Conservation (phyloP, 92 coral and sea anemone species). For the Phenganax marumi region DNA sequence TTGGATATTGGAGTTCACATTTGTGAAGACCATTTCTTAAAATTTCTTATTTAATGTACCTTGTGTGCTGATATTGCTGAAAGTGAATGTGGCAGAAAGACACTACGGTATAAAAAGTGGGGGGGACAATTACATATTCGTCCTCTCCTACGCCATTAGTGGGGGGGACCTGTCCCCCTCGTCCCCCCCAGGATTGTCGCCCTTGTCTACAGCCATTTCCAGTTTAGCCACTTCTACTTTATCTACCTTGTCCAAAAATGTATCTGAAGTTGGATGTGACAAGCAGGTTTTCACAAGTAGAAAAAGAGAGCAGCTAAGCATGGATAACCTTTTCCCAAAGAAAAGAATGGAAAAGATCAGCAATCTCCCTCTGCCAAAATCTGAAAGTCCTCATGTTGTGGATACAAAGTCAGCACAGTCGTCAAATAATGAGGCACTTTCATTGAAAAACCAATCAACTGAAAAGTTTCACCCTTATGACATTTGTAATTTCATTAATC, state of each 20-base stretch:
- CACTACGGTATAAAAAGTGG: no score
- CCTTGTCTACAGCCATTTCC: slow-evolving; percentile 5
- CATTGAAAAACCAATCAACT: slow-evolving; percentile 16
- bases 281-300: slow-evolving; percentile 8
- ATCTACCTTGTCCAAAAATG: no score
- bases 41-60: background rate
- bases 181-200: no score
- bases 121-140: no score
- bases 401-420: no score
- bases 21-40: slow-evolving; percentile 2
- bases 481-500: slow-evolving; percentile 22
- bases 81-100: no score
- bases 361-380: background rate
- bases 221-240: background rate
- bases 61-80: background rate
- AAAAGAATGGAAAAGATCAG: slow-evolving; percentile 25
- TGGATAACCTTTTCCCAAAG: slow-evolving; percentile 37
- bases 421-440: background rate
- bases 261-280: slow-evolving; percentile 8
- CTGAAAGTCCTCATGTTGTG: no score
- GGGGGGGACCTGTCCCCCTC: no score
- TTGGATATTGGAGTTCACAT: background rate
- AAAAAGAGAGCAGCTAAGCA: slow-evolving; percentile 40
- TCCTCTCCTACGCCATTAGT: no score
- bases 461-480: slow-evolving; percentile 34